These are phyloP conservation scores for Falcaria lacertinaria DNA, from an alignment of 2,888 invertebrate genomes.

Conservation along the genomic window DNA sequence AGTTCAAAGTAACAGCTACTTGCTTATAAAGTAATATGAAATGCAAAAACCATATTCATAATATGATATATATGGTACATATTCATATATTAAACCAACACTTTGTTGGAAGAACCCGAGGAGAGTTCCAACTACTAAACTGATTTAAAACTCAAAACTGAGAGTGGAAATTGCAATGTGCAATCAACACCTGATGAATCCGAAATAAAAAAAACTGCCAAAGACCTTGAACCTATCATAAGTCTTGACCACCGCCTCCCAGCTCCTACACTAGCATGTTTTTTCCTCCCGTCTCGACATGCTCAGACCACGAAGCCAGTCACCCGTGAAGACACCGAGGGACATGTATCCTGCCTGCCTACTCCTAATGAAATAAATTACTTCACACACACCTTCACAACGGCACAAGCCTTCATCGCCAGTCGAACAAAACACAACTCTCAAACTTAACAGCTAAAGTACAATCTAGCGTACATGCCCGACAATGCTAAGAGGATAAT, in stretches of 20 bases:
- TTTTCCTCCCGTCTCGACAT: constrained; percentile 68
- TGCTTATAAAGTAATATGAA: too few species aligned
- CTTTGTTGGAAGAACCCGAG: too few species aligned
- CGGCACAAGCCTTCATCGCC: constrained; percentile 19
- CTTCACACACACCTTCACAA: constrained; percentile 23
- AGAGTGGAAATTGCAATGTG: too few species aligned
- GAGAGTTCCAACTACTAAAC: too few species aligned
- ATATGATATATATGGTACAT: too few species aligned
- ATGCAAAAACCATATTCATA: too few species aligned
- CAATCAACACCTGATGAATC: too few species aligned
- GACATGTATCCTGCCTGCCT: constrained; percentile 77
- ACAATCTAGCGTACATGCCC: constrained; percentile 9
- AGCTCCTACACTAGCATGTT: constrained; percentile 37
- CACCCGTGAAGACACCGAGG: constrained; percentile 72
- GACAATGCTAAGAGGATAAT: constrained; percentile 48
- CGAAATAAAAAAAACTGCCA: too few species aligned
- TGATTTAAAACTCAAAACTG: too few species aligned
- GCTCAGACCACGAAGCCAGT: constrained; percentile 56
- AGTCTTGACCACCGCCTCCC: constrained; percentile 5
- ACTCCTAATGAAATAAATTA: constrained; percentile 78
- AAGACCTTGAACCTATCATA: background rate
- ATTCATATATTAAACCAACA: too few species aligned
- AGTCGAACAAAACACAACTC: constrained; percentile 16
- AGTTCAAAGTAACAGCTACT: too few species aligned
- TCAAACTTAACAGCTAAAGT: constrained; percentile 7